Evolutionary conservation across 2,888 invertebrate genomes (phyloP), one percentile per base, ranked within the genome.

Genomic region (Lithophane leautieri): DNA sequence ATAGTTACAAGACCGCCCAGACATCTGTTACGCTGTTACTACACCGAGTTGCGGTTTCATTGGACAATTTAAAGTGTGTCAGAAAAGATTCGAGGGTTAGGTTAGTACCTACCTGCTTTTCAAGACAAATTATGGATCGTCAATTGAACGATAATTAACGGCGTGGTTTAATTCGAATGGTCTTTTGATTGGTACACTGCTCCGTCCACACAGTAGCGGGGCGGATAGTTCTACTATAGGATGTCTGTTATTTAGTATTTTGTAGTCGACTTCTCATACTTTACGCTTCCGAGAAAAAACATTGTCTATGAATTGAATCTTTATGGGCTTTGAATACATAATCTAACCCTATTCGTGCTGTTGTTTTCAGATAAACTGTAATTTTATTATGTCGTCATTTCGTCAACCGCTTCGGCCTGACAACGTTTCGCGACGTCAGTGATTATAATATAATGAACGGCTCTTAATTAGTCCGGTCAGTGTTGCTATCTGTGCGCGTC

Each of bases 391-490:
- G 7, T 76, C 75, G 52, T n/a, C 47, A 28, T 61, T 7, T 76
- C 75, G 52, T n/a, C 47, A 54, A 19, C 34, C 16, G 12, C 14
- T 44, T 44, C n/a, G 47, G 54, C 76, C 16, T 54, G 44, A 61
- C 44, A 34, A 61, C 60, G 22, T 61, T n/a, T 9, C 19, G 14
- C 54, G 25, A 70, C 61, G 76, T 62, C 76, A 74, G 50, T 42
- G 67, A 76, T 76, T 40, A 75, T 34, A 34, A 34, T 56, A 73
- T 47, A 40, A 34, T 56, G 16, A 7, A 61, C 34, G 52, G 25
- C n/a, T 75, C 42, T 47, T 47, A 63, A 52, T 50, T 34, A 22
- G 14, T 56, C 34, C 7, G 19, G 60, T 22, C 25, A 12, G 16
- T 67, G 62, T 62, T 42, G 28, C 66, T 74, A 76, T 50, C 19